These are phyloP conservation scores for Pyrocephalus nanus DNA, from an alignment of 2,797 vertebrate species.

Conservation along the genomic window DNA sequence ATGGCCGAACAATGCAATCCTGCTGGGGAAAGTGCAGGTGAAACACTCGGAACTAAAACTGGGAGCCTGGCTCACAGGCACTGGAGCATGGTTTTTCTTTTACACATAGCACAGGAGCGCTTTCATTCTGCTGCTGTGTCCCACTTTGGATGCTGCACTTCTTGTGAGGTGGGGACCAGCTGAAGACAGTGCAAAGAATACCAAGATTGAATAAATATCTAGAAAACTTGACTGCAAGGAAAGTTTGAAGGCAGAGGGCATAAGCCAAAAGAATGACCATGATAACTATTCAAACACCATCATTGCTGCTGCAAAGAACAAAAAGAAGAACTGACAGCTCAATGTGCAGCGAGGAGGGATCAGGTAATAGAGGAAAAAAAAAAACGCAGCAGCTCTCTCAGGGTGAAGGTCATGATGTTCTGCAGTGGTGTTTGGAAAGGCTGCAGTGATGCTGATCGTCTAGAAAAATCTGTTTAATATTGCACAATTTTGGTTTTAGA, in stretches of 20 bases:
- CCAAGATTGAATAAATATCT: not conserved
- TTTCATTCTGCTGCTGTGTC: not conserved
- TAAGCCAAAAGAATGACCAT: not conserved
- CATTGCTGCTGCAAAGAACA: not conserved
- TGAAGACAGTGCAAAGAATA: not conserved
- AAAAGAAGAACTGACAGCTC: not conserved
- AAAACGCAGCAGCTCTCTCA: not conserved
- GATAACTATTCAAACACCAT: not conserved
- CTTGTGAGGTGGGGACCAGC: accelerated
- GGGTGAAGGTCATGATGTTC: not conserved
- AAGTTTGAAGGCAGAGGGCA: not conserved
- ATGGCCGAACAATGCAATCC: not conserved
- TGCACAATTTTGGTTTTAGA: not conserved
- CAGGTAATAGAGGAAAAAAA: not conserved
- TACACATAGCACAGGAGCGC: not conserved
- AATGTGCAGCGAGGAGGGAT: accelerated
- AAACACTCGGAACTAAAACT: not conserved
- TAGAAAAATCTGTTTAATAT: not conserved
- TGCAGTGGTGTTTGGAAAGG: not conserved
- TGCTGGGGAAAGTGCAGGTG: not conserved
- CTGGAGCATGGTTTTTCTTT: not conserved
- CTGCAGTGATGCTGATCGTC: not conserved
- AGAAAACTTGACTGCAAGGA: not conserved
- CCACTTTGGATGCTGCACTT: not conserved
- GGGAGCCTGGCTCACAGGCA: not conserved